Evolutionary conservation across 2,888 invertebrate species (phyloP), one percentile per base, ranked within the genome.

Genomic region (Drosophila robusta): DNA sequence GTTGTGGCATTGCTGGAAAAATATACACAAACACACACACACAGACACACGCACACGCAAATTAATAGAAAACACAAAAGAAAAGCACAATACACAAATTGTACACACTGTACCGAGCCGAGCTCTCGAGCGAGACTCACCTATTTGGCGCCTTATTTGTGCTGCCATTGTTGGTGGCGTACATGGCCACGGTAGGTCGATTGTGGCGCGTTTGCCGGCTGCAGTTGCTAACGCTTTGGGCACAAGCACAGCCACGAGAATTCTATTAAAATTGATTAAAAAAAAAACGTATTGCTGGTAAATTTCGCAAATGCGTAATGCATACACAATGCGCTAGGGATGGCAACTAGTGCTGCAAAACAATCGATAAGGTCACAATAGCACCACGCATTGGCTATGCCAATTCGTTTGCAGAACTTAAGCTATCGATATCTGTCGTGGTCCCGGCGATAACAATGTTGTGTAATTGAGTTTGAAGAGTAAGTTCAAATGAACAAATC

Each of bases 71-170:
- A 34, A 34, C 34, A 34, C 34, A 34, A 34, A 34, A 34, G 34
- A 34, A 34, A 34, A 11, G 7, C 12, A 34, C 34, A 34, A 12
- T 34, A 34, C 44, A 51, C 32, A 51, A 64, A 56, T 45, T 55
- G 49, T 58, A 78, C 74, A 78, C 56, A 75, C 70, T 70, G 74
- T 66, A 77, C 46, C 41, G 45, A 42, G 42, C 42, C 12, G 39
- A 34, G 57, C 38, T 45, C 26, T n/a, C 51, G 52, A 38, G 49
- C 41, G 39, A 58, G 51, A 72, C 73, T 73, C 39, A 85, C 84
- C 86, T 87, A 72, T 82, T 86, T 85, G 85, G 78, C 87, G 87
- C 87, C 84, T 86, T 88, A 83, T 80, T 88, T 60, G 83, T 76
- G 68, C 61, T 78, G 62, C 76, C 86, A 83, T 88, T 86, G 45